Percentiles rank a stretch among this genome's conserved stretches.
These are phyloP conservation scores for Pachyuromys duprasi DNA, from an alignment of 2,797 vertebrate genomes.

Conservation along the genomic window DNA sequence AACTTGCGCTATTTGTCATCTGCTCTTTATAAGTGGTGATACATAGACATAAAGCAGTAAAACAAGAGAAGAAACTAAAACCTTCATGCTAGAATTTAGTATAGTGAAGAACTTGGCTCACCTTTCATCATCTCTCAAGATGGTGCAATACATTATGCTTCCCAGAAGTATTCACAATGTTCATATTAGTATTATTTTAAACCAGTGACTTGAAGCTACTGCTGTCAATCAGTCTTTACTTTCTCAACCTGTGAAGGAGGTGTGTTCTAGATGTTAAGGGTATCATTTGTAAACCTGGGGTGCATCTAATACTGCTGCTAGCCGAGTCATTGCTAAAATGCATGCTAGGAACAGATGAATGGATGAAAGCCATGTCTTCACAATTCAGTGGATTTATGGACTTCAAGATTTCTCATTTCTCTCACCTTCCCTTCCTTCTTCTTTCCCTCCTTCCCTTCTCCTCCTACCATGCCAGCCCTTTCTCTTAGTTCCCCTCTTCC, in stretches of 20 bases:
- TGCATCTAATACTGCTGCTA: background rate
- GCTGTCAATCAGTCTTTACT: background rate
- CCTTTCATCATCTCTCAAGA: background rate
- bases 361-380: background rate
- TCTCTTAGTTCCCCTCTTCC: background rate
- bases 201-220: background rate
- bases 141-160: background rate
- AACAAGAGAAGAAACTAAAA: background rate
- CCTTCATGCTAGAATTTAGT: constrained; percentile 1
- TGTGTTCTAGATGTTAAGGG: background rate
- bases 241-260: background rate
- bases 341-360: background rate
- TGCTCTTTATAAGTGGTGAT: background rate
- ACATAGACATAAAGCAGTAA: background rate
- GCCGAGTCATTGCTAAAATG: background rate
- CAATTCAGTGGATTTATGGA: background rate
- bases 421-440: too few relatives aligned
- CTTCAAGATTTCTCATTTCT: background rate
- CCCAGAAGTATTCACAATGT: background rate
- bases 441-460: background rate
- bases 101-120: background rate
- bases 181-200: constrained; percentile 12
- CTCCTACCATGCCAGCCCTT: background rate
- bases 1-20: background rate
- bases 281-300: background rate